Conservation (phyloP, 2,797 vertebrate species). For the Bucorvus abyssinicus region DNA sequence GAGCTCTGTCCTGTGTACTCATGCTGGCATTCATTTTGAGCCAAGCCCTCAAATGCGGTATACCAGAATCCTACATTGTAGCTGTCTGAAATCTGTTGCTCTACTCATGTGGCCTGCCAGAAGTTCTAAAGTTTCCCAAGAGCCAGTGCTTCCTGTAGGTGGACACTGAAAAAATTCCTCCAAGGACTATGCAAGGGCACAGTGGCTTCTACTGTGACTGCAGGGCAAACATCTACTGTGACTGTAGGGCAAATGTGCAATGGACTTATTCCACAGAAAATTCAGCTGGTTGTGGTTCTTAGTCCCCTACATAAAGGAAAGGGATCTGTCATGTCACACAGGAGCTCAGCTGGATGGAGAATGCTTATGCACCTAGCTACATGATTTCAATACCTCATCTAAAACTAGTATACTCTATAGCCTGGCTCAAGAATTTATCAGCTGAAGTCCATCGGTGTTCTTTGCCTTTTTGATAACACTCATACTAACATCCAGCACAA, state of each 20-base stretch:
- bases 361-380: not conserved
- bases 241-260: not conserved
- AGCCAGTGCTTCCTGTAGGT: constrained; percentile 6
- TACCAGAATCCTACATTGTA: not conserved
- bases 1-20: not conserved
- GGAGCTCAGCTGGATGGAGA: not conserved
- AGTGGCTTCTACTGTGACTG: not conserved
- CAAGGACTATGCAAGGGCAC: not conserved
- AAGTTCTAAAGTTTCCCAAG: not conserved
- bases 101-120: not conserved
- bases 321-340: not conserved
- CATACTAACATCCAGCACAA: constrained; percentile 72
- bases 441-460: constrained; percentile 74
- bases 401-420: not conserved
- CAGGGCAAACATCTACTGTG: not conserved
- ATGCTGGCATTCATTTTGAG: not conserved
- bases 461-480: constrained; percentile 69
- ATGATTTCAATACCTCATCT: not conserved
- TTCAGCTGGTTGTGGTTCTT: not conserved
- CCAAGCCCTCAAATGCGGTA: not conserved
- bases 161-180: not conserved
- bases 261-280: not conserved
- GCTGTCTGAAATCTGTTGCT: not conserved
- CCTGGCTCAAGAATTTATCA: not conserved
- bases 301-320: not conserved